Evolutionary conservation across 2,113 vertebrate genomes (phyloP).

Genomic region (Zootoca vivipara): DNA sequence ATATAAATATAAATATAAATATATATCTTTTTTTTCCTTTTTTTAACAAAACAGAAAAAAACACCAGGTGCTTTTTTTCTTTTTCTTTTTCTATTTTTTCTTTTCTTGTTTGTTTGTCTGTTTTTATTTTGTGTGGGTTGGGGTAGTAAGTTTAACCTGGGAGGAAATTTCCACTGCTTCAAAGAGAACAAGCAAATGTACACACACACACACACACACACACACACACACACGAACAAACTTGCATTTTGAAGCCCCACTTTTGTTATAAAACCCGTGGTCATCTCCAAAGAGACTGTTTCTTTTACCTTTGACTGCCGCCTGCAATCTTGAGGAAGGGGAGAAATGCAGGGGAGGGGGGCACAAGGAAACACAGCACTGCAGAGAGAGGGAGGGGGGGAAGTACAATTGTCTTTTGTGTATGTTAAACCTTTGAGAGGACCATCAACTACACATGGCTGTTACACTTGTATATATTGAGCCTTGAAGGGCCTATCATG

Average conservation of each 20-base stretch:
- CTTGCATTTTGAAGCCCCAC: slow-evolving; percentile 63
- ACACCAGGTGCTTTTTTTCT: slow-evolving; percentile 77
- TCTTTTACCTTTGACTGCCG: slow-evolving; percentile 88
- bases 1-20: slow-evolving; percentile 46
- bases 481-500: slow-evolving; percentile 93
- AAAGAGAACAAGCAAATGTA: slow-evolving; percentile 31
- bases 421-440: slow-evolving; percentile 94
- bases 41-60: slow-evolving; percentile 71
- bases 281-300: slow-evolving; percentile 90
- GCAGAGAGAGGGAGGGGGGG: slow-evolving; percentile 55
- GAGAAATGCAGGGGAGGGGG: slow-evolving; percentile 33
- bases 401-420: slow-evolving; percentile 92
- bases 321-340: slow-evolving; percentile 75
- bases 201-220: too few species aligned
- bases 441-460: slow-evolving; percentile 94
- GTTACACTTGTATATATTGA: slow-evolving; percentile 97
- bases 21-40: slow-evolving; percentile 60
- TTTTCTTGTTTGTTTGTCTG: slow-evolving; percentile 45
- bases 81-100: background rate
- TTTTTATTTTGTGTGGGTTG: slow-evolving; percentile 40
- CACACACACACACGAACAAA: slow-evolving; percentile 24
- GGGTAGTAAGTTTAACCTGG: slow-evolving; percentile 63
- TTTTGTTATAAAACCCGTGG: slow-evolving; percentile 75
- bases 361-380: slow-evolving; percentile 68
- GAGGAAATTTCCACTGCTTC: slow-evolving; percentile 54